Evolutionary conservation across 2,797 vertebrate genomes (phyloP).

Genomic region (Apogon hyalosoma): DNA sequence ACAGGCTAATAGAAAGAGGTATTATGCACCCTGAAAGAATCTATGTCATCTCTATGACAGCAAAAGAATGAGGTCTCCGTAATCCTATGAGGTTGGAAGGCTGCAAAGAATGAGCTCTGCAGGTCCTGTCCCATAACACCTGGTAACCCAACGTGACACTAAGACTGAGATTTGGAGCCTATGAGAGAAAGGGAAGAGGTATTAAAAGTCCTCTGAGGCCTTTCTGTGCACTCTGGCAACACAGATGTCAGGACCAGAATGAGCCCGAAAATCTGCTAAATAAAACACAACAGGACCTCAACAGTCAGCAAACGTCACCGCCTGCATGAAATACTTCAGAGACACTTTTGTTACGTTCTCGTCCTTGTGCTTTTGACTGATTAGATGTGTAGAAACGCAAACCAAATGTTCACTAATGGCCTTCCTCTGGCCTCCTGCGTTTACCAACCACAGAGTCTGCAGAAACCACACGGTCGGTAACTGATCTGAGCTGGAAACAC

Average conservation of each 20-base stretch:
- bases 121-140: constrained; percentile 49
- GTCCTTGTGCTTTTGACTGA: too few species aligned
- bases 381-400: too few species aligned
- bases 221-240: constrained; percentile 51
- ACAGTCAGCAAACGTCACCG: neutral
- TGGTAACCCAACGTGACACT: constrained; percentile 50
- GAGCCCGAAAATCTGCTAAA: neutral
- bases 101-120: constrained; percentile 36
- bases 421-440: neutral
- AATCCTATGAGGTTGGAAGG: constrained; percentile 39
- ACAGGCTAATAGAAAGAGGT: constrained; percentile 12
- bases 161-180: constrained; percentile 39
- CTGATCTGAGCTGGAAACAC: constrained; percentile 16
- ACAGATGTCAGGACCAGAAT: constrained; percentile 3
- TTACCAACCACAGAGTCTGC: neutral
- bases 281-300: neutral
- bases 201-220: constrained; percentile 53
- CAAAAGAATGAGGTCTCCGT: constrained; percentile 33
- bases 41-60: constrained; percentile 33
- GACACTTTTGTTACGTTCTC: too few species aligned
- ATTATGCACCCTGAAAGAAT: constrained; percentile 33
- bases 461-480: constrained; percentile 14
- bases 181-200: constrained; percentile 31
- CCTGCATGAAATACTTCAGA: neutral
- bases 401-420: neutral